Conservation (phyloP, 2,888 invertebrate genomes). For the Xestia rhomboidea region DNA sequence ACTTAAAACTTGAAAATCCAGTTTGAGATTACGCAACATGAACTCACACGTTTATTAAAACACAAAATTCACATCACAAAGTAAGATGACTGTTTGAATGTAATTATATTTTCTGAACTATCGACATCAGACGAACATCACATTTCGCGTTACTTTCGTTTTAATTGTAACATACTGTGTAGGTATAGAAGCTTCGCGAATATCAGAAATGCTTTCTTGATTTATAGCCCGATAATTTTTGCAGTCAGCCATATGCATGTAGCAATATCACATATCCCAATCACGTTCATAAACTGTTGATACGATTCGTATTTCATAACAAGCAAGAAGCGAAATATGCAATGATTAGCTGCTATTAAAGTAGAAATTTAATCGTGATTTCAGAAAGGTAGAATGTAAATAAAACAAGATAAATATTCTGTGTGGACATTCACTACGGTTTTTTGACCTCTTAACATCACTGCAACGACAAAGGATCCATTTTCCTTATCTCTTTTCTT, state of each 20-base stretch:
- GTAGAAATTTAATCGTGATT: constrained; percentile 17
- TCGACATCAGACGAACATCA: constrained; percentile 2
- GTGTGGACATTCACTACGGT: constrained; percentile 26
- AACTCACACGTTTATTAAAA: constrained; percentile 44
- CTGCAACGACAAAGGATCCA: constrained; percentile 24
- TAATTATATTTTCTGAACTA: constrained; percentile 22
- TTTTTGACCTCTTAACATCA: constrained; percentile 37
- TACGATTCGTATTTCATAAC: constrained; percentile 63
- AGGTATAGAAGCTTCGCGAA: neutral
- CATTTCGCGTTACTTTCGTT: constrained; percentile 7
- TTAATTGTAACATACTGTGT: neutral
- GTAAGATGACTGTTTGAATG: constrained; percentile 32
- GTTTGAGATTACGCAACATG: constrained; percentile 58
- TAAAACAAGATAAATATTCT: constrained; percentile 21
- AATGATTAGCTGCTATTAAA: constrained; percentile 37
- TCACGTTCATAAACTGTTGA: constrained; percentile 54
- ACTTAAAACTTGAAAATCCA: constrained; percentile 65
- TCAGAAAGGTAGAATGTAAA: constrained; percentile 24
- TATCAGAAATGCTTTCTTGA: neutral
- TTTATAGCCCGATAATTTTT: constrained; percentile 35
- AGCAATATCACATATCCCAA: constrained; percentile 59
- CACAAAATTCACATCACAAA: constrained; percentile 35
- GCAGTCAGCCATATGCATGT: constrained; percentile 46
- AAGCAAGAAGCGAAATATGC: constrained; percentile 31
- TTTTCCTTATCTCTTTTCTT: constrained; percentile 40